Conservation (phyloP, 2,113 vertebrate species). For the Piprites chloris region DNA sequence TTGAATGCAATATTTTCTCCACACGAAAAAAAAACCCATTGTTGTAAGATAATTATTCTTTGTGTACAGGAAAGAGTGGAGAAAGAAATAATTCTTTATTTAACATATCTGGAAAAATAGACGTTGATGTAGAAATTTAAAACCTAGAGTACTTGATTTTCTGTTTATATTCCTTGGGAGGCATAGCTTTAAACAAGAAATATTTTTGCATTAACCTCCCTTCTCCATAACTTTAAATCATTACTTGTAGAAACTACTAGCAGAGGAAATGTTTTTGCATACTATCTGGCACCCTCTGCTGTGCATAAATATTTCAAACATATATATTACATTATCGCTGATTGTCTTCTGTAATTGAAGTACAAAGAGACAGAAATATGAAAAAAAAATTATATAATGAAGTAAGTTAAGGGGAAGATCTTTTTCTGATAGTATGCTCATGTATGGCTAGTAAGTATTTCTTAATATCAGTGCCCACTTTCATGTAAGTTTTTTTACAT, state of each 20-base stretch:
- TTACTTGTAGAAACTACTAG: neutral
- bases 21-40: neutral
- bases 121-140: neutral
- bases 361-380: neutral
- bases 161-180: neutral
- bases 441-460: neutral
- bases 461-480: neutral
- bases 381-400: neutral
- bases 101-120: neutral
- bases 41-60: neutral
- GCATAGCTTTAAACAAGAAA: neutral
- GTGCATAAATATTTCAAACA: neutral
- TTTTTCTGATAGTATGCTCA: neutral
- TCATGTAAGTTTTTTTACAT: neutral
- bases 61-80: neutral
- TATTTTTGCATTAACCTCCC: neutral
- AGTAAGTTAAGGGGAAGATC: neutral
- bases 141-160: neutral
- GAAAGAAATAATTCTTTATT: neutral
- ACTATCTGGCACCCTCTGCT: conserved; percentile 9
- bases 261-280: neutral
- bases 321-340: neutral
- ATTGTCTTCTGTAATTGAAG: neutral
- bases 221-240: neutral
- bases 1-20: neutral